These are phyloP conservation scores for Blastobasis lacticolella DNA, from an alignment of 2,888 invertebrate genomes.

Conservation along the genomic window DNA sequence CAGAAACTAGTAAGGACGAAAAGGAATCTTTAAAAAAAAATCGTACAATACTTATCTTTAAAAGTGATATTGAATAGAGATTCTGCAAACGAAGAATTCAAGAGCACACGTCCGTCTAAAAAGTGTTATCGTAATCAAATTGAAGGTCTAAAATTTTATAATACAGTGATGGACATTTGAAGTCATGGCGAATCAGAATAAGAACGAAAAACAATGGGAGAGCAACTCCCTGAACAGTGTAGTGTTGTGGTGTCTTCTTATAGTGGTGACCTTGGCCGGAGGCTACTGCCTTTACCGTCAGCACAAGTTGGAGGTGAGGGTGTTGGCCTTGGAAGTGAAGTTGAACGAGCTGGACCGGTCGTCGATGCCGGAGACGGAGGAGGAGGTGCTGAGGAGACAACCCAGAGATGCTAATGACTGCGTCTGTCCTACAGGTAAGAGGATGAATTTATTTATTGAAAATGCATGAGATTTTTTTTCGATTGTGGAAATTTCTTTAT, in stretches of 20 bases:
- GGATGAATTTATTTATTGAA: no score
- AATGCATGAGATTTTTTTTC: no score
- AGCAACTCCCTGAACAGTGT: constrained; percentile 48
- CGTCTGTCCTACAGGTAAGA: constrained; percentile 63
- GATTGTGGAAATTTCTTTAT: no score
- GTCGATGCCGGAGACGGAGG: constrained; percentile 26
- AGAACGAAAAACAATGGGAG: constrained; percentile 34
- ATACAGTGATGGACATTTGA: background rate
- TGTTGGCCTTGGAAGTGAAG: constrained; percentile 47
- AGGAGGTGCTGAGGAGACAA: constrained; percentile 37
- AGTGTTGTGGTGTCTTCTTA: constrained; percentile 61
- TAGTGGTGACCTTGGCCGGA: constrained; percentile 46
- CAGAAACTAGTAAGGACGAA: no score
- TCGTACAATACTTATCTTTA: no score
- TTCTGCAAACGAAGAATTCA: no score
- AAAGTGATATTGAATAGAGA: no score
- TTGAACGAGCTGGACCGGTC: constrained; percentile 21
- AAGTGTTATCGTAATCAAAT: no score
- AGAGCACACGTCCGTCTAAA: no score
- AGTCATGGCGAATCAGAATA: constrained; percentile 40
- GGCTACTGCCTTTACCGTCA: constrained; percentile 57
- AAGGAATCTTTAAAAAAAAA: no score
- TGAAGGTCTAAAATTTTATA: no score
- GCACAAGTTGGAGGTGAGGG: constrained; percentile 52
- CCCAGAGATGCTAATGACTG: constrained; percentile 56